Percentiles rank a stretch among this genome's conserved stretches.
phyloP scores from a whole-genome alignment of 2,888 invertebrate species.

The Thecocarcelia acutangulata region DNA sequence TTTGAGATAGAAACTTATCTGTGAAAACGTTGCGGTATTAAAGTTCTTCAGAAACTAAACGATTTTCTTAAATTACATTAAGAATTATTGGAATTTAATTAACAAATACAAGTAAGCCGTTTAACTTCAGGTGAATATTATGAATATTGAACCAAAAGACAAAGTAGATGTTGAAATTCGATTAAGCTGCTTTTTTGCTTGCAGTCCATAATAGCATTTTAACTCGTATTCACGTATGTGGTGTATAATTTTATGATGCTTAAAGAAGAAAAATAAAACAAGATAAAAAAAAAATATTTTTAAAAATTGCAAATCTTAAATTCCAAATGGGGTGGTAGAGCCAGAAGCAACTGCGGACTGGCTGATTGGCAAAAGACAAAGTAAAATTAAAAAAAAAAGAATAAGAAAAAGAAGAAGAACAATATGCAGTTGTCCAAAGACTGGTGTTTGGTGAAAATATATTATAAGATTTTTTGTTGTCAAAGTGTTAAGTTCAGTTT shows the following conservation, averaged over 20 bases:
- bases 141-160: neutral
- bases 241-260: constrained; percentile 53
- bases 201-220: constrained; percentile 55
- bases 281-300: constrained; percentile 5
- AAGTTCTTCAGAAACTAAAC: neutral
- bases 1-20: constrained; percentile 48
- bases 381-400: no score
- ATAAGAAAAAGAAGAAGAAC: constrained; percentile 7
- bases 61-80: constrained; percentile 25
- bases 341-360: neutral
- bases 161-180: constrained; percentile 64
- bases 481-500: constrained; percentile 63
- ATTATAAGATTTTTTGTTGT: constrained; percentile 60
- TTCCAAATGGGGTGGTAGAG: constrained; percentile 18
- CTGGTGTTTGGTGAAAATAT: constrained; percentile 12
- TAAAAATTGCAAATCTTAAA: constrained; percentile 42
- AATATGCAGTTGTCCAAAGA: constrained; percentile 27
- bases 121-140: constrained; percentile 15
- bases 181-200: constrained; percentile 54
- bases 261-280: neutral
- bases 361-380: neutral
- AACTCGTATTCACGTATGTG: constrained; percentile 62
- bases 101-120: neutral
- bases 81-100: constrained; percentile 34
- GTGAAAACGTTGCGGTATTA: constrained; percentile 50